Evolutionary conservation across 2,888 invertebrate genomes (phyloP).

Genomic region (Idaea aversata): DNA sequence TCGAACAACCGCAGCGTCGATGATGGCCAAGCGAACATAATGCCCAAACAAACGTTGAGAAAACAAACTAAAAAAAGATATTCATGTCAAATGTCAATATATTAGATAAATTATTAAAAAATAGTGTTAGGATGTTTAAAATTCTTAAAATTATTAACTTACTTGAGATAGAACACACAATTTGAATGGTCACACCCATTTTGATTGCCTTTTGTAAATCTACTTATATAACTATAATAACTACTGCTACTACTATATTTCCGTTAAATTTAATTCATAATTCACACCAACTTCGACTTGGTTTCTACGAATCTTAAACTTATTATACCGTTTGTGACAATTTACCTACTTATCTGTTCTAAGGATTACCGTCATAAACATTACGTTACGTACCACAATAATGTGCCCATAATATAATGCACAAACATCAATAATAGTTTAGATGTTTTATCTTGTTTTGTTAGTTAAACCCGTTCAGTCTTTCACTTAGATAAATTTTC

Average conservation of each 20-base stretch:
- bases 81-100: too few relatives aligned
- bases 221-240: not conserved
- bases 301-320: not conserved
- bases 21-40: conserved; percentile 60
- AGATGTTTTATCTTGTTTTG: not conserved
- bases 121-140: not conserved
- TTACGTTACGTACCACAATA: not conserved
- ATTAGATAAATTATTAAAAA: not conserved
- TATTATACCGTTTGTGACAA: not conserved
- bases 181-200: not conserved
- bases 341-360: not conserved
- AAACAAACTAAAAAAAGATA: conserved; percentile 6
- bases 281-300: not conserved
- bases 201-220: not conserved
- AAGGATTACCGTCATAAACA: not conserved
- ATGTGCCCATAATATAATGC: not conserved
- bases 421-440: not conserved
- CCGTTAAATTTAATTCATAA: not conserved
- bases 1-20: conserved; percentile 49
- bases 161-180: not conserved
- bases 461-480: not conserved
- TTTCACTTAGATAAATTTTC: not conserved
- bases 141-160: not conserved
- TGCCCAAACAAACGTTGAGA: conserved; percentile 33
- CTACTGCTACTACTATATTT: not conserved